Conservation (phyloP, 1,140 invertebrate genomes). For the Dreissena polymorpha region DNA sequence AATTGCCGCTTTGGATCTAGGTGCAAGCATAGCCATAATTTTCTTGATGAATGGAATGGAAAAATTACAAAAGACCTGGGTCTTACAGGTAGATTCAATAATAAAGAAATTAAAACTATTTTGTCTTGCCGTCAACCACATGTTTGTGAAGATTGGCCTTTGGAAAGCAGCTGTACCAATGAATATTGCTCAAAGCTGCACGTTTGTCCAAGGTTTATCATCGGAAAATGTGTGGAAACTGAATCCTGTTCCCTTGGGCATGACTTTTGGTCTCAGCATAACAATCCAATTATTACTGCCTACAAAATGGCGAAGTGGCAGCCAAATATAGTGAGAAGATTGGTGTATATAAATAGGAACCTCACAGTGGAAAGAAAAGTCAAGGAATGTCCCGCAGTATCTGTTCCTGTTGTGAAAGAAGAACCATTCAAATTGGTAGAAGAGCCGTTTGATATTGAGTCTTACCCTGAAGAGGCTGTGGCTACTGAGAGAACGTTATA, state of each 20-base stretch:
- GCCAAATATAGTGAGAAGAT: not conserved
- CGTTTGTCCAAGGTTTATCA: conserved; percentile 17
- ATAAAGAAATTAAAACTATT: conserved; percentile 26
- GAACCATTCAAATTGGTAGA: too few relatives aligned
- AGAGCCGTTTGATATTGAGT: too few relatives aligned
- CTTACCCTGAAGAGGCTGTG: too few relatives aligned
- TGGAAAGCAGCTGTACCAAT: conserved; percentile 1
- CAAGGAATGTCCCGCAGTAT: too few relatives aligned
- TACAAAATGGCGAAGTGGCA: conserved; percentile 17
- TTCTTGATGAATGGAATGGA: conserved; percentile 35
- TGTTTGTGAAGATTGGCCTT: conserved; percentile 18
- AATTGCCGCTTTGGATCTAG: conserved; percentile 17
- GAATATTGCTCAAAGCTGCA: conserved; percentile 3
- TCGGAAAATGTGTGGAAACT: conserved; percentile 30
- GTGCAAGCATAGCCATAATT: conserved; percentile 34
- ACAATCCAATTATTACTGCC: conserved; percentile 24
- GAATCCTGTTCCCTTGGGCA: conserved; percentile 21
- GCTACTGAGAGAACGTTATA: too few relatives aligned
- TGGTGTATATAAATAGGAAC: conserved; percentile 30
- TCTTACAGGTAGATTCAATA: conserved; percentile 19
- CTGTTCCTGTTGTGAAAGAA: too few relatives aligned
- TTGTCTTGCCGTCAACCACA: conserved; percentile 22
- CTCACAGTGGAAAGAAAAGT: not conserved
- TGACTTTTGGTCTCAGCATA: conserved; percentile 22
- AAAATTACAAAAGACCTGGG: conserved; percentile 26